Conservation (phyloP, 2,888 invertebrate genomes). For the Nymphalis c-album region DNA sequence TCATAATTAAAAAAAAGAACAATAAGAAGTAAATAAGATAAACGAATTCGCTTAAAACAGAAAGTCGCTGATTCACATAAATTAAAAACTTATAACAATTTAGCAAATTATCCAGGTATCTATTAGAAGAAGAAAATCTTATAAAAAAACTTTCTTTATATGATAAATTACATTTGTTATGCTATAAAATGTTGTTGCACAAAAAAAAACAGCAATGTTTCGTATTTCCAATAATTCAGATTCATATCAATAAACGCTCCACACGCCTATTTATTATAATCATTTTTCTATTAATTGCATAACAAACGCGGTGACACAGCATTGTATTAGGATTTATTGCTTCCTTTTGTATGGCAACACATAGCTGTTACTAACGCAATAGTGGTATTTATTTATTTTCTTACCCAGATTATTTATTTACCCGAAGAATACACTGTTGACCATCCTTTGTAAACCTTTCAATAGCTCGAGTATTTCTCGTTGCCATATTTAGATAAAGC, state of each 20-base stretch:
- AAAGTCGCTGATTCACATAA: no score
- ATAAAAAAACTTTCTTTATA: no score
- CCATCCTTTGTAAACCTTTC: conserved; percentile 38
- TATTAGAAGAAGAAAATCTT: no score
- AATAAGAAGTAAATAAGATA: no score
- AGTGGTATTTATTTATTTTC: conserved; percentile 67
- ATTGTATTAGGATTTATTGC: conserved; percentile 74
- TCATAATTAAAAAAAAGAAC: no score
- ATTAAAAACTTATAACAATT: no score
- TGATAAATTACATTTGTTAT: no score
- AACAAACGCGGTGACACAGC: conserved; percentile 72
- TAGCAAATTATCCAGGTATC: no score
- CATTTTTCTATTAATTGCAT: conserved; percentile 70
- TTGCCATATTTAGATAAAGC: conserved; percentile 22
- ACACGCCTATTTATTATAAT: conserved; percentile 42
- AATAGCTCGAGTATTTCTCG: conserved; percentile 50
- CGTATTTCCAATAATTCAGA: background rate
- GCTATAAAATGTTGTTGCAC: no score
- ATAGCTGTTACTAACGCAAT: conserved; percentile 46
- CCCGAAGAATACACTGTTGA: conserved; percentile 33
- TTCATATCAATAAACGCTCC: conserved; percentile 10
- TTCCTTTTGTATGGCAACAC: conserved; percentile 65
- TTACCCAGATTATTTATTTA: conserved; percentile 56
- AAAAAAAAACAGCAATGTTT: background rate
- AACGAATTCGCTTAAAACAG: no score